These are phyloP conservation scores for Acrobasis suavella DNA, from an alignment of 2,888 invertebrate genomes.

Conservation along the genomic window DNA sequence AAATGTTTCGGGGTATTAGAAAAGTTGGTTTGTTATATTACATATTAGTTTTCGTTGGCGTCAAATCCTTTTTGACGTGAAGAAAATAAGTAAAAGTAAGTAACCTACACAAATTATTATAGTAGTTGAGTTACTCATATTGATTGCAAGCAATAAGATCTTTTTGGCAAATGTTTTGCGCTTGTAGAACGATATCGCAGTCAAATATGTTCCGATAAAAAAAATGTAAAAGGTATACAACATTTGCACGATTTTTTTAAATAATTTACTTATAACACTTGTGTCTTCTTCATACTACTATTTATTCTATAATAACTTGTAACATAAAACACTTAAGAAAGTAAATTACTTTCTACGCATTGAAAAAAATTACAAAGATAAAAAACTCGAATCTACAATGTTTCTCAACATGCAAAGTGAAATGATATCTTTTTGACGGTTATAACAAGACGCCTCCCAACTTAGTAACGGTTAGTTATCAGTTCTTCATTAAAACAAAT, in stretches of 20 bases:
- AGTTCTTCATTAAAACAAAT: background rate
- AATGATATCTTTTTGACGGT: constrained; percentile 8
- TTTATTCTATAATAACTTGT: no score
- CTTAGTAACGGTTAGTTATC: constrained; percentile 6
- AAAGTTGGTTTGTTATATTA: constrained; percentile 10
- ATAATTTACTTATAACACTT: no score
- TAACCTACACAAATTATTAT: background rate
- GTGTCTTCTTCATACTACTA: no score
- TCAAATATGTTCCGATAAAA: no score
- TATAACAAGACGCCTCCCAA: background rate
- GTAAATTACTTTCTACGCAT: no score
- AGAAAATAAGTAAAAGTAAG: background rate
- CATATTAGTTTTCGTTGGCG: background rate
- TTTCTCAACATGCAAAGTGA: background rate
- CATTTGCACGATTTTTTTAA: no score
- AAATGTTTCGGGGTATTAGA: constrained; percentile 1
- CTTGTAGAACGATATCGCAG: no score
- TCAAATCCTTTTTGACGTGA: background rate
- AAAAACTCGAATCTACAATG: background rate
- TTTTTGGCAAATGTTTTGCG: no score
- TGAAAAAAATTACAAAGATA: background rate
- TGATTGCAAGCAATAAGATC: background rate
- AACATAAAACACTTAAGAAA: no score
- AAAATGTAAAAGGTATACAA: no score
- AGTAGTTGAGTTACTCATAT: background rate